A percentile compares a stretch with the other conserved stretches of the same genome.
These are phyloP conservation scores for Globodera ellingtonae DNA, from an alignment of 1,140 invertebrate genomes.

Conservation along the genomic window DNA sequence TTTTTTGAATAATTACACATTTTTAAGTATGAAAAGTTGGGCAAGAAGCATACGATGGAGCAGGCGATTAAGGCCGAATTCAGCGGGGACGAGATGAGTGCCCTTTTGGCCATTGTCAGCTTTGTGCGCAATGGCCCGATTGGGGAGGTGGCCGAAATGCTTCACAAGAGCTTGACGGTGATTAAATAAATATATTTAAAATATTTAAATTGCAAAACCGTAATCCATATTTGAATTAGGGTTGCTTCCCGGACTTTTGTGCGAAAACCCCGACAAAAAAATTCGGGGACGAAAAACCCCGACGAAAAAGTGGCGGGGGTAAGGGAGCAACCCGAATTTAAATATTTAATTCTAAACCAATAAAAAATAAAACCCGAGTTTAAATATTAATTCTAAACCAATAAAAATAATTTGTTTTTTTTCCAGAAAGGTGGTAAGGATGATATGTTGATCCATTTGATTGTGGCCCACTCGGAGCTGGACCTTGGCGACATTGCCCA, in stretches of 20 bases:
- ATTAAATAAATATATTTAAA: too few relatives aligned
- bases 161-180: conserved; percentile 25
- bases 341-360: neutral
- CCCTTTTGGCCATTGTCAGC: conserved; percentile 73
- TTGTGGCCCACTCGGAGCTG: conserved; percentile 25
- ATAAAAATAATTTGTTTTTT: neutral
- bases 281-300: too few relatives aligned
- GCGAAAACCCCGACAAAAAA: too few relatives aligned
- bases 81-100: conserved; percentile 80
- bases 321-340: too few relatives aligned
- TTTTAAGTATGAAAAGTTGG: conserved; percentile 66
- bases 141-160: conserved; percentile 24
- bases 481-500: conserved; percentile 24
- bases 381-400: neutral
- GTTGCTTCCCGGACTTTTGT: neutral
- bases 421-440: conserved; percentile 26
- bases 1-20: neutral
- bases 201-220: too few relatives aligned
- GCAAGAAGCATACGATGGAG: conserved; percentile 78
- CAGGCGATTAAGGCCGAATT: conserved; percentile 85
- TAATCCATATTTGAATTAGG: neutral
- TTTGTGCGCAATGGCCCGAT: conserved; percentile 29
- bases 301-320: neutral
- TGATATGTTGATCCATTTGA: conserved; percentile 19
- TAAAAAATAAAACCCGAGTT: too few relatives aligned